Conservation (phyloP, 2,888 invertebrate genomes). For the Lepidocyrtinus sp. region DNA sequence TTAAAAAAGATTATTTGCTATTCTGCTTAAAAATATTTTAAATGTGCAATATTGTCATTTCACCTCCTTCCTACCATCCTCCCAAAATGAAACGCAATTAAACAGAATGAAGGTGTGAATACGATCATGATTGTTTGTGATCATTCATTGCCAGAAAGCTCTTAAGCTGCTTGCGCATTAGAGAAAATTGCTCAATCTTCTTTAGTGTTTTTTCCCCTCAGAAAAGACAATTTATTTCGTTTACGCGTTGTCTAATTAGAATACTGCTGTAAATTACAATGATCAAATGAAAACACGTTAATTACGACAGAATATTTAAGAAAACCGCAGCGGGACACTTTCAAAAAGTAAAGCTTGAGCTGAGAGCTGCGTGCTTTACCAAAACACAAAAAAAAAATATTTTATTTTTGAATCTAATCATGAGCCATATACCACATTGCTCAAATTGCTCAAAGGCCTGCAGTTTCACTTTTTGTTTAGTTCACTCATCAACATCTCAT, state of each 20-base stretch:
- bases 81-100: not conserved
- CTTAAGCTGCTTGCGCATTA: conserved; percentile 12
- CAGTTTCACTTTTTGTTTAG: conserved; percentile 42
- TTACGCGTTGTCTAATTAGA: conserved; percentile 45
- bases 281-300: conserved; percentile 36
- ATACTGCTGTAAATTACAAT: conserved; percentile 37
- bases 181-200: conserved; percentile 33
- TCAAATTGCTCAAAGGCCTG: too few relatives aligned
- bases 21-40: too few relatives aligned
- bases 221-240: too few relatives aligned
- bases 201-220: not conserved
- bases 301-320: conserved; percentile 33
- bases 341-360: not conserved
- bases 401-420: not conserved
- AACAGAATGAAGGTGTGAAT: not conserved
- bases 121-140: too few relatives aligned
- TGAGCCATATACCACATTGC: not conserved
- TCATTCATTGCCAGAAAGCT: not conserved
- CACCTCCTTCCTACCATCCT: too few relatives aligned
- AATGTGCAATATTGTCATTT: too few relatives aligned
- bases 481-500: too few relatives aligned
- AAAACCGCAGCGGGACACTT: conserved; percentile 41
- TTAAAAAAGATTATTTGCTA: too few relatives aligned
- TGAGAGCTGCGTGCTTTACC: not conserved
- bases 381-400: not conserved